Percentiles rank a stretch among this genome's conserved stretches.
Conservation (phyloP, 1,140 invertebrate genomes). For the Hestina assimilis region DNA sequence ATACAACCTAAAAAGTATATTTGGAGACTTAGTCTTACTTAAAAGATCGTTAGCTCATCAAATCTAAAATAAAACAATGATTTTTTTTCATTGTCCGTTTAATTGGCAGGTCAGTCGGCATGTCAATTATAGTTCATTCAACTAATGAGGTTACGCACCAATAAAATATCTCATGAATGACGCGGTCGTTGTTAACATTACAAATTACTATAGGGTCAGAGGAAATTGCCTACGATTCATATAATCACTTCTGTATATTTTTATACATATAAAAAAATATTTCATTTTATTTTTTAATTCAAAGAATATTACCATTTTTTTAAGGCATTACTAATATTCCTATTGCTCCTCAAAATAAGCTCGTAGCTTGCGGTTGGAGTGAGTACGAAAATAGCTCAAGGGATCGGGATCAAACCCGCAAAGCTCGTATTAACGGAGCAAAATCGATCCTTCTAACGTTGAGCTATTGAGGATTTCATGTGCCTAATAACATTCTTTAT, state of each 20-base stretch:
- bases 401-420: no score
- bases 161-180: slow-evolving; percentile 60
- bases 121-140: slow-evolving; percentile 74
- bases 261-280: not conserved
- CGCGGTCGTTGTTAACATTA: slow-evolving; percentile 27
- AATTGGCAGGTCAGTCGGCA: slow-evolving; percentile 73
- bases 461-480: no score
- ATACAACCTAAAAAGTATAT: no score
- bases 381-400: no score
- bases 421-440: no score
- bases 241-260: slow-evolving; percentile 9
- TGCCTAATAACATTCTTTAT: no score
- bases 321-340: no score
- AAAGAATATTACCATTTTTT: not conserved
- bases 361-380: no score
- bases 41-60: not conserved
- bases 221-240: slow-evolving; percentile 20
- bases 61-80: slow-evolving; percentile 7
- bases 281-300: not conserved
- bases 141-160: slow-evolving; percentile 71
- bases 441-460: no score
- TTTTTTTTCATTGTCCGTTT: slow-evolving; percentile 32
- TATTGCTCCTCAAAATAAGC: no score
- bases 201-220: slow-evolving; percentile 29
- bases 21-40: no score